phyloP scores from a whole-genome alignment of 2,113 vertebrate species.

The human (Homo sapiens) region DNA sequence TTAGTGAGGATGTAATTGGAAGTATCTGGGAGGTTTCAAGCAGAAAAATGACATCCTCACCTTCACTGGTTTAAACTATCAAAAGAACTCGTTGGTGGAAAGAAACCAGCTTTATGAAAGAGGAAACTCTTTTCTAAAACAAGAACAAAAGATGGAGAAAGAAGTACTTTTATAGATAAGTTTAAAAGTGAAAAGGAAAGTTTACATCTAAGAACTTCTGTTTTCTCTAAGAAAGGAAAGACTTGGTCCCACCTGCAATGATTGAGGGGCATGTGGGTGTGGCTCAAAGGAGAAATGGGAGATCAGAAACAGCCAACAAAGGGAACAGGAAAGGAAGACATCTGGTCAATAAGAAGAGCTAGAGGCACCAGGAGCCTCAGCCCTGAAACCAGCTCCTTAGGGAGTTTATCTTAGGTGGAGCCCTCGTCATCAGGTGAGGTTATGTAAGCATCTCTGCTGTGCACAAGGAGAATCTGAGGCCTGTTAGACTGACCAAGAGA shows the following conservation, averaged over 20 bases:
- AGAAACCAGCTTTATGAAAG: constrained; percentile 13
- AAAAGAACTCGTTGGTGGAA: neutral
- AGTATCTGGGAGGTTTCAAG: neutral
- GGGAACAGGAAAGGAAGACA: neutral
- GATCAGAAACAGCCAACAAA: neutral
- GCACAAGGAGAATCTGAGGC: neutral
- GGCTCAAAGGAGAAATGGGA: neutral
- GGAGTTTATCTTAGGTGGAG: too few relatives aligned
- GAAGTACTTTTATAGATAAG: neutral
- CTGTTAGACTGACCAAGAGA: neutral
- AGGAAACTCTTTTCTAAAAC: neutral
- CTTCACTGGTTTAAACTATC: constrained; percentile 19
- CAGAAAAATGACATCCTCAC: neutral
- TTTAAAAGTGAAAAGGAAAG: neutral
- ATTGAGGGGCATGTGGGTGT: neutral
- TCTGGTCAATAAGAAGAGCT: neutral
- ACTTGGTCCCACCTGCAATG: neutral
- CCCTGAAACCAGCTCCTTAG: neutral
- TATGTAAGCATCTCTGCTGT: neutral
- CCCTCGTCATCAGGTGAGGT: neutral
- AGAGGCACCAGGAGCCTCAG: neutral
- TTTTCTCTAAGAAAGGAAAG: neutral
- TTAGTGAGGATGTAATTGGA: neutral
- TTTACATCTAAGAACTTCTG: neutral
- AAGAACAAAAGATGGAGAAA: neutral